Evolutionary conservation across 2,113 vertebrate species (phyloP).

Genomic region (Rhineura floridana): DNA sequence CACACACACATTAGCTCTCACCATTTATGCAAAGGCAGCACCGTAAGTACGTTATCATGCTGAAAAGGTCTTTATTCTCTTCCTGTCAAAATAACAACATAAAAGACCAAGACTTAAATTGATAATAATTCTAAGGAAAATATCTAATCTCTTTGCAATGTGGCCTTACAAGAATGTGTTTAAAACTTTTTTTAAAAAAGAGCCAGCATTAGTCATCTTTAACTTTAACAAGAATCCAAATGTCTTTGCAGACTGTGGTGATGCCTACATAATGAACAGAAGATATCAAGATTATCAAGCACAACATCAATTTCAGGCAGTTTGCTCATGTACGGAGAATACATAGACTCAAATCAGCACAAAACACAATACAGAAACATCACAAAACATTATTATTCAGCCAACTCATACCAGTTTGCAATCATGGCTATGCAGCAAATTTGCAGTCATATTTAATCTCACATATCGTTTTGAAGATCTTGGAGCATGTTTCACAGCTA

Average conservation of each 20-base stretch:
- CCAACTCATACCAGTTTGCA: background rate
- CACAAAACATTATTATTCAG: background rate
- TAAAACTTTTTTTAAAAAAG: background rate
- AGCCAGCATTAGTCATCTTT: background rate
- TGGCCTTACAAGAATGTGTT: background rate
- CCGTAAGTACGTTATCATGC: background rate
- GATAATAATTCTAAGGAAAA: background rate
- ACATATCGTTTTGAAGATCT: background rate
- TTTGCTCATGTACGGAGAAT: background rate
- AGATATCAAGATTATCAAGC: background rate
- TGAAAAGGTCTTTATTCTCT: background rate
- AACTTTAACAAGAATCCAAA: background rate
- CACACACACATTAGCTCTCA: too few species aligned
- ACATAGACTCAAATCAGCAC: background rate
- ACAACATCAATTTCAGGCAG: too few species aligned
- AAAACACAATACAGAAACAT: background rate
- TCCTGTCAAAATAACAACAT: background rate
- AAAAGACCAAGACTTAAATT: background rate
- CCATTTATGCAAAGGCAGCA: background rate
- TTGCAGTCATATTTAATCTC: background rate
- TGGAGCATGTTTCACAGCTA: background rate
- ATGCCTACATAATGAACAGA: background rate
- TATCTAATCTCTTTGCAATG: background rate
- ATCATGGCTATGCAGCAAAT: background rate
- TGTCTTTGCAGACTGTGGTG: background rate